phyloP scores from a whole-genome alignment of 2,797 vertebrate species.

The Rhinella marina region DNA sequence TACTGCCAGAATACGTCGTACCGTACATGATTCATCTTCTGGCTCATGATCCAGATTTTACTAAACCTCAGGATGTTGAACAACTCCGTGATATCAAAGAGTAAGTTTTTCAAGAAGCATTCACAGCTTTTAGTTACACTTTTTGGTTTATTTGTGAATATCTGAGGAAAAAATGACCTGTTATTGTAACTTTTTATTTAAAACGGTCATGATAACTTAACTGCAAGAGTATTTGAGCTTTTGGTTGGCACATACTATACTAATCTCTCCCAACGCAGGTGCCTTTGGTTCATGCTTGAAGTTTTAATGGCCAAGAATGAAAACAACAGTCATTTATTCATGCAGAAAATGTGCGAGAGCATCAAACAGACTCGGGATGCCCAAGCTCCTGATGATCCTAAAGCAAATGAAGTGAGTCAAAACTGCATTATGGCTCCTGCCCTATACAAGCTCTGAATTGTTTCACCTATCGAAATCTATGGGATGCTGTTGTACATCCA shows the following conservation, averaged over 20 bases:
- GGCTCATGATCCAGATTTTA: slow-evolving; percentile 98
- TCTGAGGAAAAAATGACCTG: not conserved
- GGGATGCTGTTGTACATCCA: too few species aligned
- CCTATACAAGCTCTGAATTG: not conserved
- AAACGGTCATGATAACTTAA: too few species aligned
- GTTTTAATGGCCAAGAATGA: slow-evolving; percentile 99
- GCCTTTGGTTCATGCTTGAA: slow-evolving; percentile 99
- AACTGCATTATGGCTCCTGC: not conserved
- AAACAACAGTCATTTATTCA: slow-evolving; percentile 98
- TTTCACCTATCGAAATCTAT: not conserved
- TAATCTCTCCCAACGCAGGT: slow-evolving; percentile 77
- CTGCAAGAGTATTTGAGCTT: not conserved
- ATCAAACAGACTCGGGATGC: slow-evolving; percentile 98
- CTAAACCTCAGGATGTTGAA: slow-evolving; percentile 96
- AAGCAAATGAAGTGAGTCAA: slow-evolving; percentile 90
- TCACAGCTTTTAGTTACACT: not conserved
- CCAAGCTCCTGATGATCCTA: slow-evolving; percentile 93
- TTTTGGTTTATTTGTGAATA: not conserved
- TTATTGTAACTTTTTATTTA: not conserved
- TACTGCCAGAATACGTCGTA: slow-evolving; percentile 97
- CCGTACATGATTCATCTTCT: slow-evolving; percentile 98
- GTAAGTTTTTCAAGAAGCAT: slow-evolving; percentile 76
- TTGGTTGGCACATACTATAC: not conserved
- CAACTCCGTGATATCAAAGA: slow-evolving; percentile 98
- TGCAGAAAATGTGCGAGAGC: slow-evolving; percentile 97